A percentile compares a stretch with the other conserved stretches of the same genome.
phyloP scores from a whole-genome alignment of 2,797 vertebrate species.

The Arnoldichthys spilopterus region DNA sequence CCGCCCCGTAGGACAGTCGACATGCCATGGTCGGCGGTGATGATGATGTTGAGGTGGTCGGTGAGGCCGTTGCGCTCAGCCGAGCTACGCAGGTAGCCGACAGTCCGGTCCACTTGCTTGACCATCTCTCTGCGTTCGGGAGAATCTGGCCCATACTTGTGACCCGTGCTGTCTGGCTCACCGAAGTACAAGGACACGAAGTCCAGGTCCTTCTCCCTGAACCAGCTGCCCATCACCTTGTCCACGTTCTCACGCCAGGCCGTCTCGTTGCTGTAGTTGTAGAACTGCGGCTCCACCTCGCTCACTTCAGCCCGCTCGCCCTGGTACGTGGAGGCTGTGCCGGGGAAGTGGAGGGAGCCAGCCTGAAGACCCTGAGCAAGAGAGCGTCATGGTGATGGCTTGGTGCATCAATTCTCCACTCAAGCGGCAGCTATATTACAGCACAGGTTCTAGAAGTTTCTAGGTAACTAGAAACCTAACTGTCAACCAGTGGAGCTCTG shows the following conservation, averaged over 20 bases:
- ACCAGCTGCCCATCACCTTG: conserved; percentile 83
- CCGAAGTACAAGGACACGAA: conserved; percentile 91
- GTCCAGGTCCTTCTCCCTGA: conserved; percentile 76
- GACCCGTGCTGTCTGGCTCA: conserved; percentile 86
- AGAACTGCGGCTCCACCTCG: conserved; percentile 75
- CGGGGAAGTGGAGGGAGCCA: conserved; percentile 91
- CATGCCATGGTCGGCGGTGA: conserved; percentile 94
- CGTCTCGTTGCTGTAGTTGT: conserved; percentile 83
- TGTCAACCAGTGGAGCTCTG: too few relatives aligned
- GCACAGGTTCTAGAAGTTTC: too few relatives aligned
- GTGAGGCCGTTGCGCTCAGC: conserved; percentile 66
- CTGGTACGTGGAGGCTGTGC: conserved; percentile 84
- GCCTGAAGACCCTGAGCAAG: conserved; percentile 84
- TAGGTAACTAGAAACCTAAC: too few relatives aligned
- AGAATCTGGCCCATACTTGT: conserved; percentile 86
- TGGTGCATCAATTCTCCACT: not conserved
- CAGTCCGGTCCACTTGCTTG: conserved; percentile 84
- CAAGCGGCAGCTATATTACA: too few relatives aligned
- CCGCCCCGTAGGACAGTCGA: conserved; percentile 67
- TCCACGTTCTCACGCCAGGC: conserved; percentile 82
- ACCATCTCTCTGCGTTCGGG: conserved; percentile 78
- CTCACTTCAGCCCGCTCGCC: conserved; percentile 71
- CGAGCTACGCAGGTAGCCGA: conserved; percentile 82
- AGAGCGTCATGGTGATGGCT: not conserved
- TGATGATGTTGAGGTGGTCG: conserved; percentile 82